A percentile compares a stretch with the other conserved stretches of the same genome.
phyloP scores from a whole-genome alignment of 2,888 invertebrate species.

The Chrysolina americana region DNA sequence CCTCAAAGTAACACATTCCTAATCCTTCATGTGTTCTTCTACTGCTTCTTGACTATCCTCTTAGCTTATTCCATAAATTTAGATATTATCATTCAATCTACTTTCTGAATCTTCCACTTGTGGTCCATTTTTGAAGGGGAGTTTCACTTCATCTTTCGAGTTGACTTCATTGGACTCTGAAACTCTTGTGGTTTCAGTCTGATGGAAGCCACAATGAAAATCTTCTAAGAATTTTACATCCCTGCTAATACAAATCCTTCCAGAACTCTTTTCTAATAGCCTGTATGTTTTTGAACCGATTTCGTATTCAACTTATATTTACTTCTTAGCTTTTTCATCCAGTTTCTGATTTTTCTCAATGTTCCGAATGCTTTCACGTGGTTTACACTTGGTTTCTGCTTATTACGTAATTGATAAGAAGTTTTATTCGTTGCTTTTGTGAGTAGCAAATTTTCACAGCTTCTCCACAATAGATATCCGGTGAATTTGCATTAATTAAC shows the following conservation, averaged over 20 bases:
- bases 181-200: background rate
- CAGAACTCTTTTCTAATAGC: background rate
- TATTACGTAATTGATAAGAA: no score
- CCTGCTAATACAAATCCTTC: background rate
- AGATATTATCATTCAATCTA: background rate
- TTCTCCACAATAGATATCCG: background rate
- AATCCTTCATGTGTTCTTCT: background rate
- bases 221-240: conserved; percentile 5
- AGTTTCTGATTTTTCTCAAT: background rate
- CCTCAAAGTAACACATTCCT: background rate
- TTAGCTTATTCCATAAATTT: background rate
- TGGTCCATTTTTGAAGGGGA: conserved; percentile 2
- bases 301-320: background rate
- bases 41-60: background rate
- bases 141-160: background rate
- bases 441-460: no score
- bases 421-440: no score
- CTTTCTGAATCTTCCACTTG: background rate
- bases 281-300: background rate
- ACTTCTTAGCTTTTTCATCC: background rate
- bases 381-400: background rate
- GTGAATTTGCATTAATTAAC: background rate
- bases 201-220: background rate
- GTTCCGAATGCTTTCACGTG: background rate
- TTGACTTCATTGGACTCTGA: conserved; percentile 11